Evolutionary conservation across 2,888 invertebrate species (phyloP).

Genomic region (Diplazon laetatorius): DNA sequence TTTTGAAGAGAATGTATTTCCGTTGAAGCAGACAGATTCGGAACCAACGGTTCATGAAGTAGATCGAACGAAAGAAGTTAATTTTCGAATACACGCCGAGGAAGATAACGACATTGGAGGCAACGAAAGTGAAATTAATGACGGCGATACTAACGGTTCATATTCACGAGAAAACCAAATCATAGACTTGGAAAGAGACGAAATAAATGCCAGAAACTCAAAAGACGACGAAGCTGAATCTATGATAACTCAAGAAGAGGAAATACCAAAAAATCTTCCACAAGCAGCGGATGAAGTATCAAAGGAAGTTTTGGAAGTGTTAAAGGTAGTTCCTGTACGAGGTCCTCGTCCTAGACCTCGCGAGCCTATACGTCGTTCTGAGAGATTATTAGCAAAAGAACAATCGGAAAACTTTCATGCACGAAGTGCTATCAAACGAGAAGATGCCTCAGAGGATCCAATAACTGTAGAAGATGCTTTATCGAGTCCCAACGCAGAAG

Average conservation of each 20-base stretch:
- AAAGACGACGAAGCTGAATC: too few relatives aligned
- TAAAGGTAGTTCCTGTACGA: neutral
- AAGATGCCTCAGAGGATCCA: neutral
- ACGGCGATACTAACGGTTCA: too few relatives aligned
- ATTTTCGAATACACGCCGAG: neutral
- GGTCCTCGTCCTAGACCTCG: neutral
- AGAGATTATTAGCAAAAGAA: neutral
- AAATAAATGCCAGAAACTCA: too few relatives aligned
- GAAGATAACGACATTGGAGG: neutral
- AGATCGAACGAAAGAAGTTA: neutral
- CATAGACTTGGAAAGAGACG: too few relatives aligned
- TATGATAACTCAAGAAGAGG: too few relatives aligned
- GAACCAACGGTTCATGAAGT: too few relatives aligned
- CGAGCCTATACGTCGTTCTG: neutral
- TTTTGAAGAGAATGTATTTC: neutral
- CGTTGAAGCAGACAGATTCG: neutral
- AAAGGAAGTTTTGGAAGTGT: neutral
- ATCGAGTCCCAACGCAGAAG: neutral
- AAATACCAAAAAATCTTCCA: too few relatives aligned
- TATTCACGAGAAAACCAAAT: too few relatives aligned
- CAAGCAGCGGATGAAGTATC: neutral
- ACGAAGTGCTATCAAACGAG: neutral
- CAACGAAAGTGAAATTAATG: too few relatives aligned
- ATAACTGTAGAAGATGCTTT: conserved; percentile 7
- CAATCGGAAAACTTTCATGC: neutral